phyloP scores from a whole-genome alignment of 2,888 invertebrate species.

The Cantharis rufa region DNA sequence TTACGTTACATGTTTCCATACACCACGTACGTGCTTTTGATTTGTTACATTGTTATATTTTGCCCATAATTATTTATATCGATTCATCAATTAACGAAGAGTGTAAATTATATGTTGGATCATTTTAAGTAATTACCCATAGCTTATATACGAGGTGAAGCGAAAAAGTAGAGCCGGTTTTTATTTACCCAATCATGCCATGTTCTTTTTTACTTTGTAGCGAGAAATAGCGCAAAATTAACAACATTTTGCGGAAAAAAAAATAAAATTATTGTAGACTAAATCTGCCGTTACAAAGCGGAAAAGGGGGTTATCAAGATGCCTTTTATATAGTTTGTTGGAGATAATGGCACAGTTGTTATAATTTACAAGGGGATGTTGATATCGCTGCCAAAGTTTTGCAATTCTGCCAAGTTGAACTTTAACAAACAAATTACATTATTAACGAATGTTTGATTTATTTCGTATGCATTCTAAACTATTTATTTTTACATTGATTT shows the following conservation, averaged over 20 bases:
- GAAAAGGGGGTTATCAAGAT: constrained; percentile 8
- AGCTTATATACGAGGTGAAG: neutral
- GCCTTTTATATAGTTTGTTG: constrained; percentile 18
- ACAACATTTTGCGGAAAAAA: neutral
- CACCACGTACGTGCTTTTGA: neutral
- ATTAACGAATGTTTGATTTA: neutral
- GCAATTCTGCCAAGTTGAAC: constrained; percentile 24
- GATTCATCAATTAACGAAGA: neutral
- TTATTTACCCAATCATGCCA: too few species aligned
- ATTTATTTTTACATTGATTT: neutral
- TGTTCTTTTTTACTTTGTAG: too few species aligned
- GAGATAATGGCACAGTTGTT: constrained; percentile 21
- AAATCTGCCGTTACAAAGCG: neutral
- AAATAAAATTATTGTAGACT: neutral
- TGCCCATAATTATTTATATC: neutral
- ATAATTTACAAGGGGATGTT: constrained; percentile 22
- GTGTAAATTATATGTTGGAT: neutral
- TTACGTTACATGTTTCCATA: neutral
- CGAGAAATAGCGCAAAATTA: neutral
- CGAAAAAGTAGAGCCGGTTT: neutral
- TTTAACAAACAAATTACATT: neutral
- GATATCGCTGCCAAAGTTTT: constrained; percentile 27
- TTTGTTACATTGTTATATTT: neutral
- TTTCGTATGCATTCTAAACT: neutral
- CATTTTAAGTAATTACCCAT: neutral